Percentiles rank a stretch among this genome's conserved stretches.
Conservation (phyloP, 2,113 vertebrate species). For the Sminthopsis crassicaudata region DNA sequence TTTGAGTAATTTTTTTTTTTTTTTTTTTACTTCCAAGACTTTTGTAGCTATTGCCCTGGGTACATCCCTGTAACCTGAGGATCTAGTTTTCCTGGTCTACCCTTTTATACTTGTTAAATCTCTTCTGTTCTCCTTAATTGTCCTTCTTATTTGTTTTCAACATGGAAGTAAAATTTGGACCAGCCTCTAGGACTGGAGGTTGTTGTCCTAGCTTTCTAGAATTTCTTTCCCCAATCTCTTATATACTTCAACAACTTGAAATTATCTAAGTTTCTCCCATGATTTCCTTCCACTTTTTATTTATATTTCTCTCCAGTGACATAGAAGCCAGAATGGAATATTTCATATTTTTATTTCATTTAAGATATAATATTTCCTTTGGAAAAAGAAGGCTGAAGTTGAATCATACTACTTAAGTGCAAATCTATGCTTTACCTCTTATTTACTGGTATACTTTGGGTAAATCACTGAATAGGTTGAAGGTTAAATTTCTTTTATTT, state of each 20-base stretch:
- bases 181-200: background rate
- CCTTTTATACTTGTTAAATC: background rate
- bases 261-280: background rate
- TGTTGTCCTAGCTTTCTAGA: background rate
- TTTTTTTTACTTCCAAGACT: background rate
- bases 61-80: background rate
- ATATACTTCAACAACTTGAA: background rate
- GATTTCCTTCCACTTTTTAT: background rate
- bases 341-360: background rate
- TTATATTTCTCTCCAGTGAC: background rate
- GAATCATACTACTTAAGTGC: background rate
- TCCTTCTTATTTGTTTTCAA: background rate
- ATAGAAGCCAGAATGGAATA: background rate
- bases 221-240: background rate
- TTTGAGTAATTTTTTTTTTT: background rate
- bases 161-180: background rate
- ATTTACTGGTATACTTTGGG: background rate
- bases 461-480: background rate
- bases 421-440: background rate
- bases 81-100: background rate
- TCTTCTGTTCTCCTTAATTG: background rate
- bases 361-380: background rate
- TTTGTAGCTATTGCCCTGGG: background rate
- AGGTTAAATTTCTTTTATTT: background rate
- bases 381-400: background rate